A percentile compares a stretch with the other conserved stretches of the same genome.
phyloP scores from a whole-genome alignment of 2,113 vertebrate genomes.

The Saguinus imperator region DNA sequence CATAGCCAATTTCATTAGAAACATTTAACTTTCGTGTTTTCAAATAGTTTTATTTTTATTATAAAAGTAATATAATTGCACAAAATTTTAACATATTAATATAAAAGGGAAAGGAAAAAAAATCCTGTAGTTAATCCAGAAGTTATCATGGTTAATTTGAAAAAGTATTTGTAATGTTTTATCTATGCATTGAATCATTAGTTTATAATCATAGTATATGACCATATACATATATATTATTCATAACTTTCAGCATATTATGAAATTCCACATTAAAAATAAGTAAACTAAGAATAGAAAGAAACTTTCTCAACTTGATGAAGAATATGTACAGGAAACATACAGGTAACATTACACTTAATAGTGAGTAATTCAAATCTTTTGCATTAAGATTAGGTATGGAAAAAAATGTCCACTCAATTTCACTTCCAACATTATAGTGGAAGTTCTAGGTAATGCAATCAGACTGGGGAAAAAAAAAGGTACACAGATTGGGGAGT shows the following conservation, averaged over 20 bases:
- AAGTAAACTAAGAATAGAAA: neutral
- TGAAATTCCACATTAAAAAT: neutral
- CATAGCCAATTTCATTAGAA: neutral
- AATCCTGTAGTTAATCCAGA: neutral
- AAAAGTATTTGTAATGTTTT: neutral
- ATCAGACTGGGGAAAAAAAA: neutral
- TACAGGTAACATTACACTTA: neutral
- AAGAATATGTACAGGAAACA: neutral
- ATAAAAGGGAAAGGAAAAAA: neutral
- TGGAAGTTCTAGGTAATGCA: neutral
- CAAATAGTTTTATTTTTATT: neutral
- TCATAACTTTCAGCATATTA: neutral
- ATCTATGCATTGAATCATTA: neutral
- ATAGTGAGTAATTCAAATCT: neutral
- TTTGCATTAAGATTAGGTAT: neutral
- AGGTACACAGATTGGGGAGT: neutral
- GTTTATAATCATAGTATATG: neutral
- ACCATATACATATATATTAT: neutral
- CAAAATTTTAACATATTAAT: neutral
- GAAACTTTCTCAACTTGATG: neutral
- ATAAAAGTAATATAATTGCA: neutral
- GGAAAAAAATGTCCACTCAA: neutral
- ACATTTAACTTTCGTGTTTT: neutral
- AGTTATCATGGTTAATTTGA: neutral
- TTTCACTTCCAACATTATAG: neutral